phyloP scores from a whole-genome alignment of 2,888 invertebrate genomes.

The Hypomecis atomaria region DNA sequence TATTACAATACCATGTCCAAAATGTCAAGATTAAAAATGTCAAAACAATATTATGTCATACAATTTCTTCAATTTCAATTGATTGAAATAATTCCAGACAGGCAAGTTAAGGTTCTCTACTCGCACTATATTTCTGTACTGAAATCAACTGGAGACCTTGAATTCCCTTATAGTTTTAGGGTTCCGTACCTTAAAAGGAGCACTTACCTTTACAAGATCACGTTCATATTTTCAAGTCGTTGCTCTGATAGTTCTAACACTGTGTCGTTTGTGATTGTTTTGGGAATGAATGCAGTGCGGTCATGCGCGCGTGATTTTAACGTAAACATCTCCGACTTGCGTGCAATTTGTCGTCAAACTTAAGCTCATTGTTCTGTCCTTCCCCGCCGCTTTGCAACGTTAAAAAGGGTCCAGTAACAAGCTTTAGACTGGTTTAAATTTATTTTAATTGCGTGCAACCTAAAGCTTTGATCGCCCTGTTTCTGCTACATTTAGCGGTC shows the following conservation, averaged over 20 bases:
- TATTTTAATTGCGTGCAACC: slow-evolving; percentile 3
- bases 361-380: slow-evolving; percentile 27
- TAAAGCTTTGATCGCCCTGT: background rate
- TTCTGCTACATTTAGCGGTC: background rate
- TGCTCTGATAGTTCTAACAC: slow-evolving; percentile 28
- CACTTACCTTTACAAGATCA: no score
- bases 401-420: slow-evolving; percentile 12
- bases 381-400: slow-evolving; percentile 1
- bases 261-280: slow-evolving; percentile 62
- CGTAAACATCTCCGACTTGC: slow-evolving; percentile 67
- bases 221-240: no score
- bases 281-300: slow-evolving; percentile 66
- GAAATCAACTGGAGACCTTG: no score
- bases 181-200: no score
- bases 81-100: no score
- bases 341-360: slow-evolving; percentile 56
- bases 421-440: slow-evolving; percentile 3
- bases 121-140: no score
- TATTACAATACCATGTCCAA: no score
- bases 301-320: slow-evolving; percentile 78
- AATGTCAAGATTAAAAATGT: no score
- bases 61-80: no score
- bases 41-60: no score
- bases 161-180: no score
- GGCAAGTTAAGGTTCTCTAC: no score